A percentile compares a stretch with the other conserved stretches of the same genome.
phyloP scores from a whole-genome alignment of 2,113 vertebrate genomes.

The Paramormyrops kingsleyae region DNA sequence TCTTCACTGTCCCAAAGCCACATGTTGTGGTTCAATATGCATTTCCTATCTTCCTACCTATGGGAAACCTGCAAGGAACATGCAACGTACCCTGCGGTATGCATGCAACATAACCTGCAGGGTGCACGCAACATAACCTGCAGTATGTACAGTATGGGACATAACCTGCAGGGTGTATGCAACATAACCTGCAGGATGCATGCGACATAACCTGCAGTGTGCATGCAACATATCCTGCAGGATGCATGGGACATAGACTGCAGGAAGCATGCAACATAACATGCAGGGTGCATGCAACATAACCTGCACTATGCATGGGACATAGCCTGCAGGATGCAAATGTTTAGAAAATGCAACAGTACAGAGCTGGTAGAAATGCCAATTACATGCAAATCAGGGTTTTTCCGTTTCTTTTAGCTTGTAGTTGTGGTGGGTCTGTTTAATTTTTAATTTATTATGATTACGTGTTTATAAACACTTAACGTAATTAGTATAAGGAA shows the following conservation, averaged over 20 bases:
- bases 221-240: too few species aligned
- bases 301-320: neutral
- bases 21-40: slow-evolving; percentile 68
- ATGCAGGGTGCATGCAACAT: too few species aligned
- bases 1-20: slow-evolving; percentile 82
- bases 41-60: neutral
- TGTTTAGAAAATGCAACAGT: neutral
- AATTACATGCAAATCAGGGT: neutral
- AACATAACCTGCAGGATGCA: too few species aligned
- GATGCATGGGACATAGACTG: too few species aligned
- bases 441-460: neutral
- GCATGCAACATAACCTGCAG: too few species aligned
- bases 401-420: neutral
- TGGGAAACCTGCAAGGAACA: neutral
- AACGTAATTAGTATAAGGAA: neutral
- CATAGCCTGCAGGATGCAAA: neutral
- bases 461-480: neutral
- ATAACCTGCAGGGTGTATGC: too few species aligned
- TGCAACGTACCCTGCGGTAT: too few species aligned
- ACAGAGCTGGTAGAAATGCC: neutral
- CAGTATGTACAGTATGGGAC: too few species aligned
- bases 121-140: too few species aligned
- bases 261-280: too few species aligned
- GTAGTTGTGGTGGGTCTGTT: neutral
- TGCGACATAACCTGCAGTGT: too few species aligned